Conservation (phyloP, 1,140 invertebrate genomes). For the Leptoteleia sp. region DNA sequence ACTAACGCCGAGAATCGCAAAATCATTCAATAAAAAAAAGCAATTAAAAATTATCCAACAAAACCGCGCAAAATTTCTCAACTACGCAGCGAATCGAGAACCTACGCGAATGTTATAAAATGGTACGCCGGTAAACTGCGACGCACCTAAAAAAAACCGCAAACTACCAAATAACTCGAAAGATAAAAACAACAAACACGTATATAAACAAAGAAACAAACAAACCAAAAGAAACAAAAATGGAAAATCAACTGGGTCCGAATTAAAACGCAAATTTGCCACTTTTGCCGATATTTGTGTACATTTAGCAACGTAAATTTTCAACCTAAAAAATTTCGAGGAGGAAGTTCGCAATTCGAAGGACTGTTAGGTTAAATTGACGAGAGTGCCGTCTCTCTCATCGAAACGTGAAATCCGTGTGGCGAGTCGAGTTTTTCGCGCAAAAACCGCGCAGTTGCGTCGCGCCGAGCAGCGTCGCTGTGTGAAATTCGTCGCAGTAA, state of each 20-base stretch:
- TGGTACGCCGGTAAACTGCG: slow-evolving; percentile 12
- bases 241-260: no score
- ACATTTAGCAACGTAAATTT: no score
- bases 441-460: slow-evolving; percentile 20
- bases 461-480: slow-evolving; percentile 19
- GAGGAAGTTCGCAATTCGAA: no score
- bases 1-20: background rate
- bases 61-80: slow-evolving; percentile 15
- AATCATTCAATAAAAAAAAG: background rate
- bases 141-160: background rate
- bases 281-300: no score
- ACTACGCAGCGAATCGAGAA: slow-evolving; percentile 38
- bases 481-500: slow-evolving; percentile 35
- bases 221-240: no score
- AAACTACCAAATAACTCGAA: background rate
- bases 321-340: no score
- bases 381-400: no score
- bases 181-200: background rate
- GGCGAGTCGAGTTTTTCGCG: background rate
- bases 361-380: no score
- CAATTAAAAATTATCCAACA: background rate
- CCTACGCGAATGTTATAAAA: slow-evolving; percentile 19
- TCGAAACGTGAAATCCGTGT: no score
- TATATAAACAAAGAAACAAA: background rate
- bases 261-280: no score